phyloP scores from a whole-genome alignment of 2,797 vertebrate species.

The Pseudopleuronectes americanus region DNA sequence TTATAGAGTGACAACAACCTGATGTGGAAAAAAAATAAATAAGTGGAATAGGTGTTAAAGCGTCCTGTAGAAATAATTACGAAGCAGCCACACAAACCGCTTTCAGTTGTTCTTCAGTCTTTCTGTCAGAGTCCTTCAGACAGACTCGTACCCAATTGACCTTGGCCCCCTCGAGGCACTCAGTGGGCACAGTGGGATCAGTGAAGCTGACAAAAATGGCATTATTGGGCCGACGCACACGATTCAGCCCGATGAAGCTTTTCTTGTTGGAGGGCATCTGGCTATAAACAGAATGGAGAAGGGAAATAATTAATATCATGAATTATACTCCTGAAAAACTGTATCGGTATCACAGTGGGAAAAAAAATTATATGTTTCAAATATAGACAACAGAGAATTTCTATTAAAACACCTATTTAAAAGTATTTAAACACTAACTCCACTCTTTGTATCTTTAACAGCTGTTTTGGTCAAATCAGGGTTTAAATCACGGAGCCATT shows the following conservation, averaged over 20 bases:
- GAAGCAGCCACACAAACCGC: slow-evolving; percentile 70
- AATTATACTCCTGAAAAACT: too few species aligned
- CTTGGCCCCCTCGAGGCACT: slow-evolving; percentile 84
- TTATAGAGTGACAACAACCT: too few species aligned
- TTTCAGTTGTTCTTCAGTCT: slow-evolving; percentile 82
- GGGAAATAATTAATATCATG: neutral
- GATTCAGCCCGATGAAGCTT: slow-evolving; percentile 88
- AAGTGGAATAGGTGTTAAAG: too few species aligned
- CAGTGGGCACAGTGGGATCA: slow-evolving; percentile 79
- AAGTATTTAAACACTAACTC: too few species aligned
- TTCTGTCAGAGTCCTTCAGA: slow-evolving; percentile 79
- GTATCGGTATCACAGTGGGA: neutral
- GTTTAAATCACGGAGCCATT: neutral
- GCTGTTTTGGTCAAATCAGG: too few species aligned
- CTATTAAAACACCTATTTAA: neutral
- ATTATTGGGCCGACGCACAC: slow-evolving; percentile 88
- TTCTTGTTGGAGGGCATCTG: slow-evolving; percentile 73
- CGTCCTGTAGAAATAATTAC: neutral
- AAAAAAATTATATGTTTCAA: neutral
- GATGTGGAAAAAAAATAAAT: too few species aligned
- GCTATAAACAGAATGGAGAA: slow-evolving; percentile 59
- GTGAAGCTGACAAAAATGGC: slow-evolving; percentile 91
- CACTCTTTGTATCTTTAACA: too few species aligned
- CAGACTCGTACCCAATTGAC: slow-evolving; percentile 85
- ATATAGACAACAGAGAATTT: neutral